A percentile compares a stretch with the other conserved stretches of the same genome.
Evolutionary conservation across 2,797 vertebrate species (phyloP).

Genomic region (Acropternis orthonyx): DNA sequence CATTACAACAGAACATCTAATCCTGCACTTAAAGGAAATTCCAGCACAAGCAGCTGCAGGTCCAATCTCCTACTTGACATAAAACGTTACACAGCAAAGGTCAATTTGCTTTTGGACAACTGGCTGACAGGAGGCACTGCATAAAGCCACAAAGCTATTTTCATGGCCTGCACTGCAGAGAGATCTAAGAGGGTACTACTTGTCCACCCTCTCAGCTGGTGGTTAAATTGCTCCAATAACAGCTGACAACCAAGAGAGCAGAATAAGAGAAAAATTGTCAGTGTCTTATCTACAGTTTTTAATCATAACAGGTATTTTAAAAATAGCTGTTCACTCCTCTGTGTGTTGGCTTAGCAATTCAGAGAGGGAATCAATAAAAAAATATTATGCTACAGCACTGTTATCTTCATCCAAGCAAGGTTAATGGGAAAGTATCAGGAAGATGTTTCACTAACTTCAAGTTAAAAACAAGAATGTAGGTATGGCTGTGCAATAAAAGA

Average conservation of each 20-base stretch:
- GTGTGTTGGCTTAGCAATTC: constrained; percentile 23
- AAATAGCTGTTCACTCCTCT: constrained; percentile 38
- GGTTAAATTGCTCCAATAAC: constrained; percentile 50
- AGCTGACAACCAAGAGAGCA: not conserved
- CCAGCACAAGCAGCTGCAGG: not conserved
- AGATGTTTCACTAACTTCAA: not conserved
- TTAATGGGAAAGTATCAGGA: constrained; percentile 24
- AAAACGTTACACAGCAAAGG: constrained; percentile 15
- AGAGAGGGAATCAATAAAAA: constrained; percentile 48
- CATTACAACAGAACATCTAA: not conserved
- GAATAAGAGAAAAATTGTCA: constrained; percentile 32
- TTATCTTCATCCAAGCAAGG: constrained; percentile 16
- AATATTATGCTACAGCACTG: not conserved
- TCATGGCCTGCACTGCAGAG: not conserved
- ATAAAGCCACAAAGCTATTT: not conserved
- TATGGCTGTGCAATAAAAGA: not conserved
- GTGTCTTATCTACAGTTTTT: constrained; percentile 33
- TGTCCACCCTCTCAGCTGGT: constrained; percentile 35
- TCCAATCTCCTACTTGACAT: constrained; percentile 9
- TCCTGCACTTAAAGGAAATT: constrained; percentile 15
- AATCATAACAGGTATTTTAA: constrained; percentile 55
- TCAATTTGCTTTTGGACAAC: constrained; percentile 44
- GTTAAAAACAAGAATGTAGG: not conserved
- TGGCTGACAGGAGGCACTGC: not conserved
- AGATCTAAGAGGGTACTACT: not conserved